Conservation (phyloP, 1,140 invertebrate species). For the Sesamia nonagrioides region DNA sequence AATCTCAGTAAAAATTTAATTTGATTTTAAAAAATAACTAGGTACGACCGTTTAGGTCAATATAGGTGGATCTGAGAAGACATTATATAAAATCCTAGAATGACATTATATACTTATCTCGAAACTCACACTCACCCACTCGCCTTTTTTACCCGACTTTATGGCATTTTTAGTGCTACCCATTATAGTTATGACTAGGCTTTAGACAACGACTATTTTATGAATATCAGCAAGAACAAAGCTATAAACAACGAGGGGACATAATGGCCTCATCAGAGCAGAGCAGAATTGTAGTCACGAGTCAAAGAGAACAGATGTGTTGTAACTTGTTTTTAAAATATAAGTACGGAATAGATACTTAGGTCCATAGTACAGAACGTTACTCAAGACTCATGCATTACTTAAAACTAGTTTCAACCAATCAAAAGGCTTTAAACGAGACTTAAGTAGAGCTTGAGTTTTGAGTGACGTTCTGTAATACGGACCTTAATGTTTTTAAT, state of each 20-base stretch:
- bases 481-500: too few species aligned
- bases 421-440: too few species aligned
- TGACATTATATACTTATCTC: constrained; percentile 11
- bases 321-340: too few species aligned
- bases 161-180: background rate
- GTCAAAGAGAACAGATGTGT: too few species aligned
- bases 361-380: too few species aligned
- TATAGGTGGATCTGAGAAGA: background rate
- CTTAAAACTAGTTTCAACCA: too few species aligned
- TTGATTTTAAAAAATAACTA: background rate
- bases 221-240: constrained; percentile 2
- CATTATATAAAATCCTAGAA: constrained; percentile 1
- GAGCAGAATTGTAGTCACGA: background rate
- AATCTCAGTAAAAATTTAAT: background rate
- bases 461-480: too few species aligned
- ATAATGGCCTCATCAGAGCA: background rate
- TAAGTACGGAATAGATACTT: too few species aligned
- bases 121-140: background rate
- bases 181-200: constrained; percentile 26
- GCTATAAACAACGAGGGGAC: background rate
- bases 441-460: too few species aligned
- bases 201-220: constrained; percentile 5
- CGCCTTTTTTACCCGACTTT: constrained; percentile 11
- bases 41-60: background rate
- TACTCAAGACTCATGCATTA: too few species aligned